Evolutionary conservation across 1,140 invertebrate species (phyloP).

Genomic region (Trachymyrmex cornetzi): DNA sequence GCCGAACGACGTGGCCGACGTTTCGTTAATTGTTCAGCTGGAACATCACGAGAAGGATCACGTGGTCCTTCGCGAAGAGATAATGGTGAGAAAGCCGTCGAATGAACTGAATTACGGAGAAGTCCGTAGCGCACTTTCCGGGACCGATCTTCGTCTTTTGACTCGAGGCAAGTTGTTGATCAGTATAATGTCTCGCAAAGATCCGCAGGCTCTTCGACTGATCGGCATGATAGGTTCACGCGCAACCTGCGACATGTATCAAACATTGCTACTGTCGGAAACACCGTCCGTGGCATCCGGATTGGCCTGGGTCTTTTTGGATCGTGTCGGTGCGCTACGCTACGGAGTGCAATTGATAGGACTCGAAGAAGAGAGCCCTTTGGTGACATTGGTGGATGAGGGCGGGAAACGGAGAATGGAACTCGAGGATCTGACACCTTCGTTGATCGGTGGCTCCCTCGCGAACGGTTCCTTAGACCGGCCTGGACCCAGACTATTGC

Average conservation of each 20-base stretch:
- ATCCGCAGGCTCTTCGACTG: slow-evolving; percentile 88
- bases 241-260: slow-evolving; percentile 93
- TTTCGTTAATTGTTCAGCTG: slow-evolving; percentile 90
- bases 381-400: slow-evolving; percentile 91
- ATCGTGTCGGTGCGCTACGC: slow-evolving; percentile 91
- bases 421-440: slow-evolving; percentile 90
- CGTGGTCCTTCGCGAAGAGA: slow-evolving; percentile 91
- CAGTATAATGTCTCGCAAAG: slow-evolving; percentile 89
- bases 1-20: slow-evolving; percentile 89
- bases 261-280: slow-evolving; percentile 88
- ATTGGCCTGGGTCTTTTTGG: slow-evolving; percentile 93
- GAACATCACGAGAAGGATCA: slow-evolving; percentile 90
- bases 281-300: slow-evolving; percentile 87
- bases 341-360: slow-evolving; percentile 90
- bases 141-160: slow-evolving; percentile 90
- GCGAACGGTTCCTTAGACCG: slow-evolving; percentile 90
- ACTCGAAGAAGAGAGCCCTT: slow-evolving; percentile 87
- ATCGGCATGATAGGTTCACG: slow-evolving; percentile 90
- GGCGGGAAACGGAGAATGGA: slow-evolving; percentile 89
- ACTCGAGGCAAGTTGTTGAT: slow-evolving; percentile 91
- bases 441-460: slow-evolving; percentile 87
- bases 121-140: slow-evolving; percentile 90
- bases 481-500: slow-evolving; percentile 90
- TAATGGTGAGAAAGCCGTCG: slow-evolving; percentile 90
- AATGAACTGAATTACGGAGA: slow-evolving; percentile 92